phyloP scores from a whole-genome alignment of 2,113 vertebrate genomes.

The Vireo altiloquus region DNA sequence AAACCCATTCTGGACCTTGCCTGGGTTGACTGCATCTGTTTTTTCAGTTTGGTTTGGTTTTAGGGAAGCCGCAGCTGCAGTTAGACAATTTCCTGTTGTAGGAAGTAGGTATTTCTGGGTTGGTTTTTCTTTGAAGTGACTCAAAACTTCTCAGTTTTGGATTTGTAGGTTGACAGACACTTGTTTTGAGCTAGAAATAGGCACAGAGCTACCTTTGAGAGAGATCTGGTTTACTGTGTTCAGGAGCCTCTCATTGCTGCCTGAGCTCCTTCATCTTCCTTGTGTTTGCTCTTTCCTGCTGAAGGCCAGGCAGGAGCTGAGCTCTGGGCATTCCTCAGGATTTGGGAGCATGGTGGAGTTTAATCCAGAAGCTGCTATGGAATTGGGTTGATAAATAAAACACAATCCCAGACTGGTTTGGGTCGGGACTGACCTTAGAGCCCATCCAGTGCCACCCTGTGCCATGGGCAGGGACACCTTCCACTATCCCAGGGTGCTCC shows the following conservation, averaged over 20 bases:
- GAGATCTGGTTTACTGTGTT: not conserved
- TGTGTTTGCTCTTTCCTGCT: too few relatives aligned
- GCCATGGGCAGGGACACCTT: not conserved
- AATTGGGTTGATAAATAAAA: not conserved
- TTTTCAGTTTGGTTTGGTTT: not conserved
- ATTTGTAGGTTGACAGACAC: not conserved
- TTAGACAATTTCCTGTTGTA: not conserved
- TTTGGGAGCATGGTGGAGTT: accelerated
- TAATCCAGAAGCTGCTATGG: not conserved
- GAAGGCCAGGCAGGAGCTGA: not conserved
- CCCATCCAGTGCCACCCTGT: not conserved
- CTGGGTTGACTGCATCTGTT: accelerated
- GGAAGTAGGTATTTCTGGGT: not conserved
- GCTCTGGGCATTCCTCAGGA: not conserved
- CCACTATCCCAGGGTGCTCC: not conserved
- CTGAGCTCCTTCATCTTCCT: not conserved
- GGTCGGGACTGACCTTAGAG: not conserved
- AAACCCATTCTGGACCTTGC: not conserved
- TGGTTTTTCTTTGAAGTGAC: not conserved
- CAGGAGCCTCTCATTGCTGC: not conserved
- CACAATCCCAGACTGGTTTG: not conserved
- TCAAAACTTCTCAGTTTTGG: not conserved
- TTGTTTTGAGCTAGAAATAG: not conserved
- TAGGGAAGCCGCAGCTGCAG: not conserved
- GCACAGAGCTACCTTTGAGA: not conserved